Percentiles rank a stretch among this genome's conserved stretches.
Conservation (phyloP, 2,888 invertebrate genomes). For the Drosophila siamana region DNA sequence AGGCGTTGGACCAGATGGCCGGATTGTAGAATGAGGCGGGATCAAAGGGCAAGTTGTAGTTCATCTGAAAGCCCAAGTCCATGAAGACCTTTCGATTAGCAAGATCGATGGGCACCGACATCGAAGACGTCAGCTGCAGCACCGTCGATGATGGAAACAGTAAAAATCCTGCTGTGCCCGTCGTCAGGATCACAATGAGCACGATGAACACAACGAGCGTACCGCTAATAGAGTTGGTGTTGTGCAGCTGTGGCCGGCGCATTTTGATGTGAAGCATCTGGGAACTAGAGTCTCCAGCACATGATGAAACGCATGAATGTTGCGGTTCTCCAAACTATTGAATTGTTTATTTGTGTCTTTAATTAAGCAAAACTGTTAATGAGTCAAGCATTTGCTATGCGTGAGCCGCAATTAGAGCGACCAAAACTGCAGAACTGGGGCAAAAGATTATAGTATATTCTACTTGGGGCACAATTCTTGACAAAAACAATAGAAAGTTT, state of each 20-base stretch:
- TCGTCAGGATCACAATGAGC: slow-evolving; percentile 1
- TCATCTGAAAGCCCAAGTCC: slow-evolving; percentile 84
- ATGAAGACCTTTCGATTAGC: slow-evolving; percentile 75
- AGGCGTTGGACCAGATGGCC: slow-evolving; percentile 74
- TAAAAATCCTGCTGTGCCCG: slow-evolving; percentile 24
- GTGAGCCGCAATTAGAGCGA: slow-evolving; percentile 65
- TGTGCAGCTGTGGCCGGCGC: slow-evolving; percentile 49
- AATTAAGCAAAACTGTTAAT: slow-evolving; percentile 68
- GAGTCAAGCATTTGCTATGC: slow-evolving; percentile 52
- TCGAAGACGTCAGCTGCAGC: slow-evolving; percentile 66
- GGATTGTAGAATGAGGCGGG: slow-evolving; percentile 76
- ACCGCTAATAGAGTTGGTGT: slow-evolving; percentile 21
- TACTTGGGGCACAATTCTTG: slow-evolving; percentile 17
- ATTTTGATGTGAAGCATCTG: slow-evolving; percentile 54
- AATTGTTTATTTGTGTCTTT: slow-evolving; percentile 62
- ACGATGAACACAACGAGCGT: slow-evolving; percentile 22
- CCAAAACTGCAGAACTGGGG: slow-evolving; percentile 37
- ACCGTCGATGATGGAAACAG: slow-evolving; percentile 54
- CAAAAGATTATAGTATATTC: slow-evolving; percentile 1
- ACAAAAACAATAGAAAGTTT: slow-evolving; percentile 22
- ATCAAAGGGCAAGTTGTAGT: slow-evolving; percentile 81
- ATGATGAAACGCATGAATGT: slow-evolving; percentile 15
- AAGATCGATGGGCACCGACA: slow-evolving; percentile 79
- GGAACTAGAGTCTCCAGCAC: slow-evolving; percentile 9
- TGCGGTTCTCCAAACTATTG: slow-evolving; percentile 28